These are phyloP conservation scores for Nymphalis urticae DNA, from an alignment of 2,888 invertebrate genomes.

Conservation along the genomic window DNA sequence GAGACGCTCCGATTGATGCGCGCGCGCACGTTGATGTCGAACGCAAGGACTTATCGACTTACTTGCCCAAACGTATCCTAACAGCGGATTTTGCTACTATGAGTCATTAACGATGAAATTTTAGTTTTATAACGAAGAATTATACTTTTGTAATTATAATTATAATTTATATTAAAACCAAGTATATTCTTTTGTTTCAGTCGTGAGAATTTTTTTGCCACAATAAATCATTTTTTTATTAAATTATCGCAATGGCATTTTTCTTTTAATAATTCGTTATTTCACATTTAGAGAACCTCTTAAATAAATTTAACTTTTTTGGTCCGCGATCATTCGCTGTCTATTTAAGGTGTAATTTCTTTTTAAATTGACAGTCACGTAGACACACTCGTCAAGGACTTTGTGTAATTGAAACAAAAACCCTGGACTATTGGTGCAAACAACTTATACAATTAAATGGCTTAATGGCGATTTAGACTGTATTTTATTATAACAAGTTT, in stretches of 20 bases:
- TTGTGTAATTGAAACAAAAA: conserved; percentile 23
- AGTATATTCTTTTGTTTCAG: too few relatives aligned
- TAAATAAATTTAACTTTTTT: background rate
- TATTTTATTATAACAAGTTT: background rate
- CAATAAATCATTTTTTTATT: too few relatives aligned
- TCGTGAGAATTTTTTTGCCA: too few relatives aligned
- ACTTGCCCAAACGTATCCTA: conserved; percentile 24
- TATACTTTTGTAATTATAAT: too few relatives aligned
- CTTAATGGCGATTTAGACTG: conserved; percentile 10
- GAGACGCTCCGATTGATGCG: conserved; percentile 52
- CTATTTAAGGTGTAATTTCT: conserved; percentile 39
- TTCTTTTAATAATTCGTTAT: background rate
- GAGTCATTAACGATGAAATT: background rate
- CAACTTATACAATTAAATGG: conserved; percentile 25
- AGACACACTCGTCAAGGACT: conserved; percentile 32
- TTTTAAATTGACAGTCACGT: conserved; percentile 45
- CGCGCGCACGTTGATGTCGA: conserved; percentile 71
- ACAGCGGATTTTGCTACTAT: conserved; percentile 7
- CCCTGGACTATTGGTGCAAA: conserved; percentile 19
- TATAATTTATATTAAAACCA: too few relatives aligned
- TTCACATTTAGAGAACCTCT: background rate
- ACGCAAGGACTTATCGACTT: conserved; percentile 52
- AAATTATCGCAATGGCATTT: too few relatives aligned
- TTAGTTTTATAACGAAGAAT: too few relatives aligned
- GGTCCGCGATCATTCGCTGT: conserved; percentile 13